Evolutionary conservation across 2,113 vertebrate species (phyloP).

Genomic region (Chunga burmeisteri): DNA sequence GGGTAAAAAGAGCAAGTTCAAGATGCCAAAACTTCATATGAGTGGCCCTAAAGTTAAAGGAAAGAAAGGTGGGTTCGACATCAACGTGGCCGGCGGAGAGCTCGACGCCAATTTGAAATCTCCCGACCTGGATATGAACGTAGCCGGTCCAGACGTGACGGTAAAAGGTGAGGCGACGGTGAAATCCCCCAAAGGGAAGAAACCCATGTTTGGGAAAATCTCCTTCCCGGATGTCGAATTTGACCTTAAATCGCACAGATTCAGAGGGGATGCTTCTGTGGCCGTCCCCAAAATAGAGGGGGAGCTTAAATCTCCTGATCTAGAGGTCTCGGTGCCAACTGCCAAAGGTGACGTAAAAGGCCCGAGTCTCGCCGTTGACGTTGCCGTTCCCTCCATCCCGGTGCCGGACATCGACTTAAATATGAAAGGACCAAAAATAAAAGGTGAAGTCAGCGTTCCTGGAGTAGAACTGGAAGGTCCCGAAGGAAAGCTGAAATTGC

Average conservation of each 20-base stretch:
- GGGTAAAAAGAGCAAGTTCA: slow-evolving; percentile 91
- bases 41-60: slow-evolving; percentile 85
- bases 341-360: slow-evolving; percentile 38
- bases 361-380: neutral
- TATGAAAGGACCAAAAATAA: slow-evolving; percentile 71
- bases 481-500: slow-evolving; percentile 60
- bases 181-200: slow-evolving; percentile 83
- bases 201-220: slow-evolving; percentile 88
- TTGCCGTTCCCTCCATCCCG: rapidly evolving
- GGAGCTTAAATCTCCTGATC: slow-evolving; percentile 64
- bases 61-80: slow-evolving; percentile 76
- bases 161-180: slow-evolving; percentile 56
- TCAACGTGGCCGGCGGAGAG: slow-evolving; percentile 69
- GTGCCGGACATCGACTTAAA: rapidly evolving
- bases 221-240: slow-evolving; percentile 93
- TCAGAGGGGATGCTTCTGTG: slow-evolving; percentile 74
- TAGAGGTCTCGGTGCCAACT: slow-evolving; percentile 60
- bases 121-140: slow-evolving; percentile 61
- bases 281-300: slow-evolving; percentile 64
- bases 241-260: slow-evolving; percentile 86
- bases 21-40: slow-evolving; percentile 84
- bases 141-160: slow-evolving; percentile 52
- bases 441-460: neutral
- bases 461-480: slow-evolving; percentile 66
- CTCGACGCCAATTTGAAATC: slow-evolving; percentile 64